Conservation (phyloP, 2,888 invertebrate genomes). For the Hyalella azteca region DNA sequence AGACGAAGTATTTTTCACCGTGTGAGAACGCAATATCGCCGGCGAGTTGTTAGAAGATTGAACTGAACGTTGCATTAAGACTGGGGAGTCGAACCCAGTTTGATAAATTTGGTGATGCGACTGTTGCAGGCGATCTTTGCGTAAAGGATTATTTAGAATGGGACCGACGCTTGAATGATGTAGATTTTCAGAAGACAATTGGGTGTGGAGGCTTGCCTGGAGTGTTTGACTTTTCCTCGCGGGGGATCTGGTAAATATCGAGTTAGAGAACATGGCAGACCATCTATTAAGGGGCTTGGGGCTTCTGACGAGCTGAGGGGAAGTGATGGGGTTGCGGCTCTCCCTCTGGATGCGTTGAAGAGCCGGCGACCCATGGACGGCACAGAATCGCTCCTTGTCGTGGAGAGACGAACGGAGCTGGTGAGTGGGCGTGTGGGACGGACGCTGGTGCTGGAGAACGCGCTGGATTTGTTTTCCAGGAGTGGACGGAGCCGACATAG, state of each 20-base stretch:
- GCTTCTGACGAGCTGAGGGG: conserved; percentile 27
- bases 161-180: not conserved
- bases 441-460: conserved; percentile 37
- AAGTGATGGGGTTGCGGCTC: not conserved
- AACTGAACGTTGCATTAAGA: conserved; percentile 38
- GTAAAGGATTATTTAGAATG: conserved; percentile 8
- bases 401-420: conserved; percentile 54
- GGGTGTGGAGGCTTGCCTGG: not conserved
- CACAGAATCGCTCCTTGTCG: conserved; percentile 54
- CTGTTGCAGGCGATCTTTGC: conserved; percentile 14
- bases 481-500: conserved; percentile 55
- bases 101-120: conserved; percentile 39
- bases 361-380: conserved; percentile 46
- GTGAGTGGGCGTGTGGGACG: conserved; percentile 42
- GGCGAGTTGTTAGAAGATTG: conserved; percentile 38
- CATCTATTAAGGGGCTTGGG: conserved; percentile 54
- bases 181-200: conserved; percentile 17
- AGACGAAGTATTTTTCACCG: conserved; percentile 10
- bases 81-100: conserved; percentile 31
- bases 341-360: not conserved
- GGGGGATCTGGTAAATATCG: conserved; percentile 54
- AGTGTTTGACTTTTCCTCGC: conserved; percentile 52
- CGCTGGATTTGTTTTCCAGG: conserved; percentile 53
- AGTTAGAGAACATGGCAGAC: conserved; percentile 53
- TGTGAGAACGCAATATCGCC: conserved; percentile 1